Base-by-base conservation (phyloP, 1,140 invertebrate genomes). In the Musca domestica region DNA sequence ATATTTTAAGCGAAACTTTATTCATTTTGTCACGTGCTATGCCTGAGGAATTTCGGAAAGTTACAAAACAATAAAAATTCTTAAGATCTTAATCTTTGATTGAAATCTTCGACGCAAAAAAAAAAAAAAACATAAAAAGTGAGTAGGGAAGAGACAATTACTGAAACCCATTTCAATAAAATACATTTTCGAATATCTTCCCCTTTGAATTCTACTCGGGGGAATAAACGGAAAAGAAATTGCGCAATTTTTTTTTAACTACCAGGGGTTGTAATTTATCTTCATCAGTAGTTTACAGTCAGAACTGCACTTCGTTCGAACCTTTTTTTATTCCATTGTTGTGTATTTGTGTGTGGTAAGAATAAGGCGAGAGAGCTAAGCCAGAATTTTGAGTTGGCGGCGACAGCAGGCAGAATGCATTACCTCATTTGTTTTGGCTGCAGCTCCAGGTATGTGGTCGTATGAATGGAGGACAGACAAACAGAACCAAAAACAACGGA, bases 241-340 rank as follows among this genome's bases (percentile, higher is more conserved):
- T 66, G 49, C 51, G 49, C 65, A 66, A 66, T 66, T 66, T 66
- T 54, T 66, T 49, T 34, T 17, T 1, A 47, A 25, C 27, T 9
- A 30, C 15, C 46, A 51, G 51, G 65, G 65, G 65, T 54, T 54
- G 56, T 49, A 66, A 66, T 66, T 66, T 66, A 66, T 66, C 64
- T 49, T 66, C 41, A 22, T 49, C 64, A 27, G n/a, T 30, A 25
- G 20, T 22, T 22, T 52, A 41, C 34, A 41, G 34, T 41, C 34
- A 41, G 34, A 41, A 41, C 34, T 41, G 34, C 34, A 41, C 34
- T 41, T 41, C 34, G 34, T 9, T 1, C 20, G 22, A 54, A 54
- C 20, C 9, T 51, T 1, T 51, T 51, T 51, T 14, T 51, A 2
- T 51, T 51, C 1, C 17, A 14, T 48, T 15, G 10, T 48, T 48